A percentile compares a stretch with the other conserved stretches of the same genome.
Conservation (phyloP, 2,888 invertebrate genomes). For the Empis livida region DNA sequence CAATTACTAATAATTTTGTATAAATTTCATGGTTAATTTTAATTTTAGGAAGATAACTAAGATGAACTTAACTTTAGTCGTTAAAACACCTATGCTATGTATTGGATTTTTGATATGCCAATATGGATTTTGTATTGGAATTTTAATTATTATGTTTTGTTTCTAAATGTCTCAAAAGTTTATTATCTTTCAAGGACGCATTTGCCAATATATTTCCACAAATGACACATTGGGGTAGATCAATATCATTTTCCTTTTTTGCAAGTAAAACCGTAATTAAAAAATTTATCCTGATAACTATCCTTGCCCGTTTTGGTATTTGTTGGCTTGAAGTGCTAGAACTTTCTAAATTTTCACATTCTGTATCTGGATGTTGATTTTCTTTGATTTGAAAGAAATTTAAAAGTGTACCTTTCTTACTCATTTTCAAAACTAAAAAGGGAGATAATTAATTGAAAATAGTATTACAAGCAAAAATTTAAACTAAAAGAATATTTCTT, state of each 20-base stretch:
- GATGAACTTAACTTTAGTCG: too few species aligned
- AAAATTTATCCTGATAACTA: not conserved
- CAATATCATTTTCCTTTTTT: not conserved
- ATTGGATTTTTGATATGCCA: too few species aligned
- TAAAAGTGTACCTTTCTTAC: not conserved
- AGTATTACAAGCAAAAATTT: too few species aligned
- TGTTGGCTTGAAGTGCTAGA: not conserved
- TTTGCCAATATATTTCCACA: not conserved
- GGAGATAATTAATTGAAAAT: too few species aligned
- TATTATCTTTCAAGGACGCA: not conserved
- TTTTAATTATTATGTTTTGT: too few species aligned
- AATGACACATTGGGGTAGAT: not conserved
- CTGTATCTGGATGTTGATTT: not conserved
- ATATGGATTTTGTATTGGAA: too few species aligned
- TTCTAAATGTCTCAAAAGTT: not conserved
- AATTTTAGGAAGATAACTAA: too few species aligned
- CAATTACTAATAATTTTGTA: too few species aligned
- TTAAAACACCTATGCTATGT: too few species aligned
- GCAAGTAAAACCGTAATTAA: not conserved
- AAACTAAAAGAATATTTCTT: too few species aligned
- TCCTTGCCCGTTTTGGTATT: not conserved
- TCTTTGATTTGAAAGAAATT: not conserved
- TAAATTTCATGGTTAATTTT: too few species aligned
- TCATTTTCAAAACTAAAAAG: not conserved
- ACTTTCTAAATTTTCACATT: not conserved